Conservation (phyloP, 2,113 vertebrate species). For the Cinclus cinclus region DNA sequence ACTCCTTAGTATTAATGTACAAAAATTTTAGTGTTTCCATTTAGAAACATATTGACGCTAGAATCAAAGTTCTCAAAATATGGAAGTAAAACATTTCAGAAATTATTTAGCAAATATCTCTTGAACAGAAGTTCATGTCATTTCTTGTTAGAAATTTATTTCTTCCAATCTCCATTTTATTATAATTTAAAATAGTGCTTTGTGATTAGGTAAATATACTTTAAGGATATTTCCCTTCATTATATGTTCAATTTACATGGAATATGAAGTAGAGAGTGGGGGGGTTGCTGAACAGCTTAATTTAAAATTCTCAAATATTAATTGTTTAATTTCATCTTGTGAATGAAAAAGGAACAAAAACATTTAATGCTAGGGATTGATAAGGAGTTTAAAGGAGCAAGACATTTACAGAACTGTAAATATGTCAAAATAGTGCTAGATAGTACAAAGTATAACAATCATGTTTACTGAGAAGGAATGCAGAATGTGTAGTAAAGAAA, state of each 20-base stretch:
- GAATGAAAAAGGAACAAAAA: background rate
- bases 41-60: background rate
- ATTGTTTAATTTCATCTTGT: background rate
- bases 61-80: background rate
- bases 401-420: background rate
- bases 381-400: background rate
- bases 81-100: background rate
- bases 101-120: background rate
- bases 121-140: background rate
- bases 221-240: constrained; percentile 10
- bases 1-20: background rate
- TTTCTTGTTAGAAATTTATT: background rate
- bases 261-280: background rate
- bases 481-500: background rate
- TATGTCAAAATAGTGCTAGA: background rate
- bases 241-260: constrained; percentile 8
- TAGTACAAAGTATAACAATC: background rate
- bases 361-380: background rate
- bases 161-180: background rate
- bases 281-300: background rate
- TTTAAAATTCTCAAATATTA: constrained; percentile 28
- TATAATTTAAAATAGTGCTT: background rate
- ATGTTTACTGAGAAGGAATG: background rate
- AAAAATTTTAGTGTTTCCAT: background rate
- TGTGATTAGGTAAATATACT: constrained; percentile 21